Evolutionary conservation across 2,888 invertebrate species (phyloP), one percentile per base, ranked within the genome.

Genomic region (Xanthorhoe designata): DNA sequence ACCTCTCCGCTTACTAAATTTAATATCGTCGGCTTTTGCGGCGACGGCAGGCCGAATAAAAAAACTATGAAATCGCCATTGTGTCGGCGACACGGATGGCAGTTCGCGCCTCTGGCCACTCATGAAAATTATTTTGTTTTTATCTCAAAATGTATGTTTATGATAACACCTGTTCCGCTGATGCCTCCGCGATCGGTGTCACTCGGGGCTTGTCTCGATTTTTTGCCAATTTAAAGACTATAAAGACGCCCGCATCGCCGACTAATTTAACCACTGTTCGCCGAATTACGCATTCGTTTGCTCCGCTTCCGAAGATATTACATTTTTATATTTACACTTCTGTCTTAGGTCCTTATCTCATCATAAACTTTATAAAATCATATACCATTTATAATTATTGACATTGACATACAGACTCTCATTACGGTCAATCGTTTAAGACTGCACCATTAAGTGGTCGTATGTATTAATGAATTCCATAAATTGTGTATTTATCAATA

Each of bases 111-210:
- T 92, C 92, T 86, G 80, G 86, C 91, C 89, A 90, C 92, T 92
- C 92, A 92, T 92, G 93, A 92, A 92, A 92, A 92, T 93, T 87
- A 92, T 91, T 92, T 92, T 91, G 92, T 92, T 92, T 92, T 93
- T 93, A 91, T 92, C 85, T 79, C 89, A 91, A 92, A 92, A 92
- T 90, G 92, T 93, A 92, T 92, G 93, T 93, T 93, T 93, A 92
- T 92, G 92, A 93, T 93, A 93, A 93, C 93, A 93, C 92, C 92
- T 93, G 93, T 92, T 93, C 92, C 91, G 87, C 82, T 88, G 91
- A 92, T 92, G 91, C 92, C 91, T 91, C 91, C 87, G 81, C 90
- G 91, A 91, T 92, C 92, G 90, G 91, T 93, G 93, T 93, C 93
- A 90, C 83, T 84, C 86, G 86, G 82, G 80, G 81, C 88, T 89